phyloP scores from a whole-genome alignment of 1,140 invertebrate genomes.

The Drosophila neocordata region DNA sequence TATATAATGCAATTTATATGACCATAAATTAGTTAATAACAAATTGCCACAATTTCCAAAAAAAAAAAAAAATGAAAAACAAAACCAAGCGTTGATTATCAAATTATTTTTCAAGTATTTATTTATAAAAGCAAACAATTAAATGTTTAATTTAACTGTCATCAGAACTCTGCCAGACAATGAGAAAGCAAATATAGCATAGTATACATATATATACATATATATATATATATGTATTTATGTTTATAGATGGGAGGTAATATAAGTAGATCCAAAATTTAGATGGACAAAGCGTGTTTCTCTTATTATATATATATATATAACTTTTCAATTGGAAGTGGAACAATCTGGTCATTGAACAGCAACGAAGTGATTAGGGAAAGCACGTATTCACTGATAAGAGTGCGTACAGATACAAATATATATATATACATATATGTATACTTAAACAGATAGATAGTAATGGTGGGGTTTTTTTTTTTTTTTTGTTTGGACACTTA shows the following conservation, averaged over 20 bases:
- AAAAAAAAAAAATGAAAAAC: not conserved
- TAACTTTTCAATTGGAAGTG: not conserved
- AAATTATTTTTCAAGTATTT: not conserved
- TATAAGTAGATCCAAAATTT: not conserved
- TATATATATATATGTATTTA: not conserved
- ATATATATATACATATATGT: not conserved
- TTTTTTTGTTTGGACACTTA: not conserved
- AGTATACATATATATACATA: not conserved
- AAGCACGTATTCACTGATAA: conserved; percentile 4
- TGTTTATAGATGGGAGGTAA: not conserved
- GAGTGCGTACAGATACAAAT: conserved; percentile 1
- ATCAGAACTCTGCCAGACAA: not conserved
- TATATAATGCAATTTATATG: too few species aligned
- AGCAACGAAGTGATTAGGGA: not conserved
- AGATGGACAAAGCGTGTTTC: not conserved
- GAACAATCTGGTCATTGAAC: conserved; percentile 5
- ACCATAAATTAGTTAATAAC: not conserved
- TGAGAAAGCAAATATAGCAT: conserved; percentile 2
- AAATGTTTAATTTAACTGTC: conserved; percentile 4
- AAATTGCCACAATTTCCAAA: not conserved
- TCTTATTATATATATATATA: not conserved
- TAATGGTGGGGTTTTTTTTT: not conserved
- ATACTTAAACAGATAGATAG: conserved; percentile 1
- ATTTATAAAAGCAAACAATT: conserved; percentile 4
- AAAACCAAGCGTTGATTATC: not conserved